Evolutionary conservation across 35 echinoderm and acorn worm genomes (phyloP).

Genomic region (Anneissia japonica): DNA sequence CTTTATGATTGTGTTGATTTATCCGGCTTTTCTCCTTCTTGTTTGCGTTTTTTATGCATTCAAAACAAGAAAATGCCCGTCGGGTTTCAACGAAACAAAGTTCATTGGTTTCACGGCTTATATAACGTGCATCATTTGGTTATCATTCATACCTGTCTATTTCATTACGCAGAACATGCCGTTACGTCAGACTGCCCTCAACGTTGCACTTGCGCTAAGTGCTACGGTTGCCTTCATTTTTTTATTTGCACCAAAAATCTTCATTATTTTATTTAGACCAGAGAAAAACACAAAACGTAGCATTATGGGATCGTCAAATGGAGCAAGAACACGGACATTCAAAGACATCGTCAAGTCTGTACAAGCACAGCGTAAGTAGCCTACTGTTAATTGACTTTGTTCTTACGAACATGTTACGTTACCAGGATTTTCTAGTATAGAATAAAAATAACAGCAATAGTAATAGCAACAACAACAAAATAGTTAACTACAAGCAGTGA

Average conservation of each 20-base stretch:
- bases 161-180: not conserved
- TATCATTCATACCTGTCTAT: constrained; percentile 3
- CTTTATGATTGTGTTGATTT: constrained; percentile 2
- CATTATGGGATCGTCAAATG: constrained; percentile 3
- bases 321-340: not conserved
- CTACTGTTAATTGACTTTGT: too few relatives aligned
- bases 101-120: constrained; percentile 15
- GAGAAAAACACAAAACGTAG: constrained; percentile 3
- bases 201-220: not conserved
- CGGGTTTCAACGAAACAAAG: constrained; percentile 8
- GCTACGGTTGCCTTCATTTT: not conserved
- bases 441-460: too few relatives aligned
- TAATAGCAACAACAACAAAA: too few relatives aligned
- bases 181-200: not conserved
- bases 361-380: not conserved
- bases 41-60: constrained; percentile 4
- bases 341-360: constrained; percentile 1
- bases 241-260: constrained; percentile 9
- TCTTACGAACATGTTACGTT: too few relatives aligned
- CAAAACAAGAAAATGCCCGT: constrained; percentile 5
- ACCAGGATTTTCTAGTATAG: too few relatives aligned
- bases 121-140: constrained; percentile 12
- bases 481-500: too few relatives aligned
- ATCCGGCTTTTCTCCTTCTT: constrained; percentile 1
- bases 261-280: constrained; percentile 1